Conservation (phyloP, 2,888 invertebrate genomes). For the Dryadula phaetusa region DNA sequence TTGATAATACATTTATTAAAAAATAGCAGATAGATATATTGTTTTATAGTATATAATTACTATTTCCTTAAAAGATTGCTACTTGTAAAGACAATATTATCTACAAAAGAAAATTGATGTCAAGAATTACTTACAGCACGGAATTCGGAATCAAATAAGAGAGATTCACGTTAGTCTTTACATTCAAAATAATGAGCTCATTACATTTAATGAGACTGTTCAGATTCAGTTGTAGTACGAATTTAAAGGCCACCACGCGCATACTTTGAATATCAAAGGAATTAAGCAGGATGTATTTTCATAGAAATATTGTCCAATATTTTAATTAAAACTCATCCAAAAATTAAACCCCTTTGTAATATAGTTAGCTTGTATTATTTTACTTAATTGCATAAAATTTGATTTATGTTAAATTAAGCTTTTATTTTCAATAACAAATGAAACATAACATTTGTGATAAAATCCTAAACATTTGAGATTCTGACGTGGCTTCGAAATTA, state of each 20-base stretch:
- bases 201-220: slow-evolving; percentile 29
- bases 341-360: no score
- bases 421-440: no score
- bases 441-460: no score
- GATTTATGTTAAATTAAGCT: no score
- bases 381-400: no score
- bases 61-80: neutral
- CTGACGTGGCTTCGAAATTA: no score
- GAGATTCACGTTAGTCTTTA: slow-evolving; percentile 9
- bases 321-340: neutral
- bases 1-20: no score
- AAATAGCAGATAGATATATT: neutral
- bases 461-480: no score
- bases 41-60: neutral
- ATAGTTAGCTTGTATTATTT: no score
- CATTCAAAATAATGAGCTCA: slow-evolving; percentile 29
- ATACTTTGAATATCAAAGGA: slow-evolving; percentile 17
- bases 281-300: neutral
- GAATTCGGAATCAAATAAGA: slow-evolving; percentile 12
- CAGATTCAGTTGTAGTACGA: slow-evolving; percentile 17
- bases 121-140: slow-evolving; percentile 2
- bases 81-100: neutral
- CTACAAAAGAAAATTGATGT: neutral
- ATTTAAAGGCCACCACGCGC: slow-evolving; percentile 15
- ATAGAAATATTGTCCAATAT: neutral